Evolutionary conservation across 1,140 invertebrate genomes (phyloP).

Genomic region (Charaxes varanes): DNA sequence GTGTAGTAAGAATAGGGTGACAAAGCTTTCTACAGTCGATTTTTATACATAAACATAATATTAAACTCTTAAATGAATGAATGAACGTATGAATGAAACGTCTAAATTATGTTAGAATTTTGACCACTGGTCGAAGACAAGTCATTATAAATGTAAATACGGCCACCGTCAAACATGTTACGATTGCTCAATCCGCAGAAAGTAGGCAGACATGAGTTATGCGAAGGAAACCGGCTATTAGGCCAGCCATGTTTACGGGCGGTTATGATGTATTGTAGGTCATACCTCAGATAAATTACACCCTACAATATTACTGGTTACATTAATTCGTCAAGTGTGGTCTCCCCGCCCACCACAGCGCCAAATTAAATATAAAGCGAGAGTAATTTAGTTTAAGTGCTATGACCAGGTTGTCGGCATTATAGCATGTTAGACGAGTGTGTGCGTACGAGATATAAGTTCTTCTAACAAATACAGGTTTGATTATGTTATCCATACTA

Average conservation of each 20-base stretch:
- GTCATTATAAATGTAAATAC: conserved; percentile 7
- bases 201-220: conserved; percentile 7
- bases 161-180: conserved; percentile 6
- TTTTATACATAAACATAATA: no score
- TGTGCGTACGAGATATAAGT: not conserved
- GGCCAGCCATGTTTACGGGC: conserved; percentile 11
- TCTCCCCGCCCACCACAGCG: conserved; percentile 20
- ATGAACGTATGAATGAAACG: no score
- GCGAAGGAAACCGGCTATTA: conserved; percentile 10
- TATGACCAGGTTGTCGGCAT: conserved; percentile 2
- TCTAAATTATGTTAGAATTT: no score
- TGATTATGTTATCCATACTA: no score
- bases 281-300: conserved; percentile 9
- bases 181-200: conserved; percentile 7
- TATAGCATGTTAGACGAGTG: not conserved
- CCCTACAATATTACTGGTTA: conserved; percentile 15
- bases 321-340: conserved; percentile 31
- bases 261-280: conserved; percentile 6
- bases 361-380: conserved; percentile 24
- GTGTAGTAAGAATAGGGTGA: no score
- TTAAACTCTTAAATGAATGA: no score
- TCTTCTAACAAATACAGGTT: not conserved
- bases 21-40: no score
- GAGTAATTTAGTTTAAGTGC: conserved; percentile 21
- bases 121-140: no score